A percentile compares a stretch with the other conserved stretches of the same genome.
Conservation (phyloP, 1,140 invertebrate genomes). For the Aphelinus atriplicis region DNA sequence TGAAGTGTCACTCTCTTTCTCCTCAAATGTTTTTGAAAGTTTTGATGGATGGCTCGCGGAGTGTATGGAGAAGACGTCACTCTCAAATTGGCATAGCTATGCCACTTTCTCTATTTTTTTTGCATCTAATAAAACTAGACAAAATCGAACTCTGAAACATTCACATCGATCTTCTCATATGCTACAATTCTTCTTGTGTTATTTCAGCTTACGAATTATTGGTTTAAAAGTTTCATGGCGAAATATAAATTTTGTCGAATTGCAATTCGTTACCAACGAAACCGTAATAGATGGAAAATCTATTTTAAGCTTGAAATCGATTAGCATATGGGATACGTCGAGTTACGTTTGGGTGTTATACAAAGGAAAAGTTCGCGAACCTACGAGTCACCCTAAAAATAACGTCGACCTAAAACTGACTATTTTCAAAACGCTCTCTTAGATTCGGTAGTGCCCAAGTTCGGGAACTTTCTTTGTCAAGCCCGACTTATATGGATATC, state of each 20-base stretch:
- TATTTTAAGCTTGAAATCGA: slow-evolving; percentile 17
- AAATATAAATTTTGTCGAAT: too few relatives aligned
- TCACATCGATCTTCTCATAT: too few relatives aligned
- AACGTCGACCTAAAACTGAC: slow-evolving; percentile 32
- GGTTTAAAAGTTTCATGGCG: too few relatives aligned
- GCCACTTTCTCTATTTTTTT: too few relatives aligned
- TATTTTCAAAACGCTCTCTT: slow-evolving; percentile 7
- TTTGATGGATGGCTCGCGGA: neutral
- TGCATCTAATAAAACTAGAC: too few relatives aligned
- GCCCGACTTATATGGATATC: too few relatives aligned
- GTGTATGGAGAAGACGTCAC: neutral
- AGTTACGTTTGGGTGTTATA: neutral
- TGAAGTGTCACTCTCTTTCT: slow-evolving; percentile 18
- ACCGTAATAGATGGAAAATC: too few relatives aligned
- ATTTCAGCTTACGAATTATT: too few relatives aligned
- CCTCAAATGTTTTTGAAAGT: slow-evolving; percentile 35
- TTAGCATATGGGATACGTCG: neutral
- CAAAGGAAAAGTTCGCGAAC: slow-evolving; percentile 20
- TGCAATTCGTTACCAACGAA: too few relatives aligned
- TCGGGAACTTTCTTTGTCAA: slow-evolving; percentile 23
- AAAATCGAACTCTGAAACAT: too few relatives aligned
- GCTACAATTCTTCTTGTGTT: too few relatives aligned
- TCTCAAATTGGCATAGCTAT: too few relatives aligned
- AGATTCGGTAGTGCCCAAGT: neutral
- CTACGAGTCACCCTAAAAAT: slow-evolving; percentile 36